These are phyloP conservation scores for Clarias platycephalus DNA, from an alignment of 2,797 vertebrate species.

Conservation along the genomic window DNA sequence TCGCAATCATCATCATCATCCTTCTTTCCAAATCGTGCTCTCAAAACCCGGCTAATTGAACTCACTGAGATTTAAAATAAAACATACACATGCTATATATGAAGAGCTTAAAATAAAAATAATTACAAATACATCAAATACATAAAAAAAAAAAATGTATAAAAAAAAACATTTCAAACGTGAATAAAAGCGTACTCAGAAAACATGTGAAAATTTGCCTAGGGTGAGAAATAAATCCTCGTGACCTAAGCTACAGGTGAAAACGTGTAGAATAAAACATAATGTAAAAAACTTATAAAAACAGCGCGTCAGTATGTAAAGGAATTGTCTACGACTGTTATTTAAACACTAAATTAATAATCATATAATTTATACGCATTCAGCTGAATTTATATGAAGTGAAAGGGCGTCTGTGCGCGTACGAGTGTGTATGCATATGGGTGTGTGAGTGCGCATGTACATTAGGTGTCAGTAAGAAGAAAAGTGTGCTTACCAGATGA, in stretches of 20 bases:
- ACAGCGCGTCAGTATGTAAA: not conserved
- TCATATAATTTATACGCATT: not conserved
- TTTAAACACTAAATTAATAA: not conserved
- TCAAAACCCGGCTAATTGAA: conserved; percentile 99
- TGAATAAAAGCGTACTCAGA: not conserved
- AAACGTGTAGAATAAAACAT: not conserved
- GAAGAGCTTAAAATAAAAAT: not conserved
- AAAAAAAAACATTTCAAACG: not conserved
- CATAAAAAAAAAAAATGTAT: not conserved
- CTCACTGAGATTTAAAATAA: conserved; percentile 63
- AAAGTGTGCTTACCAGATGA: conserved; percentile 81
- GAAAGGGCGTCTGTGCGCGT: not conserved
- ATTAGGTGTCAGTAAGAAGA: conserved; percentile 59
- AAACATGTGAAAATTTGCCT: not conserved
- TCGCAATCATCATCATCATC: conserved; percentile 95
- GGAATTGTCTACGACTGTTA: not conserved
- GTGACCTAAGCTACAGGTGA: not conserved
- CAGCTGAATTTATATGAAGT: not conserved
- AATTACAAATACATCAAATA: not conserved
- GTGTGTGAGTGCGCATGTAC: not conserved
- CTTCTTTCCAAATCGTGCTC: conserved; percentile 99
- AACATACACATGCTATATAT: too few relatives aligned
- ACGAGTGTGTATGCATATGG: not conserved
- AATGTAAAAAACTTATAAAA: not conserved
- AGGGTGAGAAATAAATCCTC: not conserved